Conservation (phyloP, 2,888 invertebrate genomes). For the Agrenia bidenticulata region DNA sequence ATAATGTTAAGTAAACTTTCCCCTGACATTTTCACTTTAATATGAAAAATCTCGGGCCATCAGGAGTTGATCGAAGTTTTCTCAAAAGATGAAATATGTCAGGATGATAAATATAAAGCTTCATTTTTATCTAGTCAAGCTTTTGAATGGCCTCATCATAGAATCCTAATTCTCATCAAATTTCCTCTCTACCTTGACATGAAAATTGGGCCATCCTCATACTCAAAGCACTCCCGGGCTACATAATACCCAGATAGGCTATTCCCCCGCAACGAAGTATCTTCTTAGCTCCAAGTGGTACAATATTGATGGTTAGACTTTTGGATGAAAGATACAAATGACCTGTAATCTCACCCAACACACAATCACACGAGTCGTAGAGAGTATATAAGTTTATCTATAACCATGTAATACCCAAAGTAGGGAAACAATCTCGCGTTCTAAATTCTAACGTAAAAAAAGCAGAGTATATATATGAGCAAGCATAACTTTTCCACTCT, state of each 20-base stretch:
- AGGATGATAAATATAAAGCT: background rate
- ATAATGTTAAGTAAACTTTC: background rate
- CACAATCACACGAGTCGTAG: background rate
- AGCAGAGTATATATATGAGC: too few relatives aligned
- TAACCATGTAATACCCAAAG: background rate
- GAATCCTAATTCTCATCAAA: constrained; percentile 5
- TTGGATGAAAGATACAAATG: constrained; percentile 18
- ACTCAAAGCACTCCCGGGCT: too few relatives aligned
- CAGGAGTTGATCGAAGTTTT: too few relatives aligned
- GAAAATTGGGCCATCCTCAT: too few relatives aligned
- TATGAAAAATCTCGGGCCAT: too few relatives aligned
- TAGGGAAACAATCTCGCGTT: background rate
- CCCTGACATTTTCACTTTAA: too few relatives aligned
- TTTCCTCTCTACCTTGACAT: constrained; percentile 13
- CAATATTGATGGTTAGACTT: background rate
- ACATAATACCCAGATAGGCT: too few relatives aligned
- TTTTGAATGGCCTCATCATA: background rate
- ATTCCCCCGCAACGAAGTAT: background rate
- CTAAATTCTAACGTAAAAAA: too few relatives aligned
- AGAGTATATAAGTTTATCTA: background rate
- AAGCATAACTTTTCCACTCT: too few relatives aligned
- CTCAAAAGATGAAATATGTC: background rate
- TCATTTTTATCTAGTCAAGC: background rate
- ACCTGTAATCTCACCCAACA: constrained; percentile 7
- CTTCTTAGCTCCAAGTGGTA: too few relatives aligned